Evolutionary conservation across 2,888 invertebrate genomes (phyloP), one percentile per base, ranked within the genome.

Genomic region (Nasonovia ribisnigri): DNA sequence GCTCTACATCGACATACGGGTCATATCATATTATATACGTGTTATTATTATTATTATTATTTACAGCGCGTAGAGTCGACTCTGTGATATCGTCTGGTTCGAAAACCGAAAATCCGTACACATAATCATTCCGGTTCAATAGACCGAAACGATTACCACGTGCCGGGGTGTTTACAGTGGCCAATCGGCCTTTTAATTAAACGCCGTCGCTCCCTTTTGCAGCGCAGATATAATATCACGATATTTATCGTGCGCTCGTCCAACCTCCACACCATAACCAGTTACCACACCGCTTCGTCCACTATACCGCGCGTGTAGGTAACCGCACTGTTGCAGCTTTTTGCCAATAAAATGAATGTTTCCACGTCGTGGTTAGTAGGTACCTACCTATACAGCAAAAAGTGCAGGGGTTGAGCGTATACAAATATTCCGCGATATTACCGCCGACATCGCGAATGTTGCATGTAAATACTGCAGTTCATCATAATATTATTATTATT

Each of bases 161-260:
- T 84, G 84, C 43, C 29, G 29, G 54, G 24, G 46, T 93, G 84
- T 90, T 86, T 67, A 51, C 88, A 48, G n/a, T 36, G 89, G 93
- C 90, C 90, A 60, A 90, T 93, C 89, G 93, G 90, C 84, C 90
- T 90, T 93, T 93, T 93, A 93, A 93, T 93, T 90, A 93, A 93
- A 93, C 16, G 84, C 48, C 86, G 43, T n/a, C 51, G 87, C 13
- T 89, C 90, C 91, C 54, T 84, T 91, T 84, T 54, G 84, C 84
- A 11, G 54, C 91, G 20, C 91, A 48, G 67, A 88, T 87, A 90
- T 77, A 57, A 77, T 77, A 77, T 36, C 36, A 8, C 42, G 67
- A 93, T 93, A 93, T 92, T 51, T 67, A 88, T 92, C 67, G 67
- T 88, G 10, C 26, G 24, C 90, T 6, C 54, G 11, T 46, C 5